Conservation (phyloP, 1,140 invertebrate genomes). For the Dreissena rostriformis region DNA sequence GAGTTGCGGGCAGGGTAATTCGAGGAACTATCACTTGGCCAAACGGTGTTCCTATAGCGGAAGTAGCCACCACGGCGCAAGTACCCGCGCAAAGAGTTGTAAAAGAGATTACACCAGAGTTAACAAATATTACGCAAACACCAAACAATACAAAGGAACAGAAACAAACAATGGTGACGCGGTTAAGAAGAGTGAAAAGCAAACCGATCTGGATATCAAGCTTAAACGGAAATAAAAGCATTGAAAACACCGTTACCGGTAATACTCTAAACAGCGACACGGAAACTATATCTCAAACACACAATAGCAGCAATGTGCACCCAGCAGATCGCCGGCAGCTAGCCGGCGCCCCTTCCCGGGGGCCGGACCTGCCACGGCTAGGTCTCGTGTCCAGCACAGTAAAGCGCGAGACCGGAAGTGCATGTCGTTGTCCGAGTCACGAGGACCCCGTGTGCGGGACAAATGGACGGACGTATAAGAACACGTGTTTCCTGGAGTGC, state of each 20-base stretch:
- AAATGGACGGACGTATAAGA: conserved; percentile 37
- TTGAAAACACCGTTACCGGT: background rate
- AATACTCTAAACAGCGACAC: background rate
- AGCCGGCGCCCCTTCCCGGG: no score
- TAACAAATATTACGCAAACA: background rate
- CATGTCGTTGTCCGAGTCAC: conserved; percentile 9
- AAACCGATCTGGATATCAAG: background rate
- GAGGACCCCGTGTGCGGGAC: conserved; percentile 38
- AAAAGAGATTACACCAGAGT: background rate
- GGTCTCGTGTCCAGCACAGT: no score
- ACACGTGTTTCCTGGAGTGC: conserved; percentile 24
- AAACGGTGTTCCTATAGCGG: background rate
- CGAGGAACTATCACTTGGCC: background rate
- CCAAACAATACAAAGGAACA: background rate
- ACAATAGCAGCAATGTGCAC: no score
- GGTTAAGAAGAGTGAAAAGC: background rate
- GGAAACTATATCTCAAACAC: no score
- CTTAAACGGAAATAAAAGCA: background rate
- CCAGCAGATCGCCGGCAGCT: no score
- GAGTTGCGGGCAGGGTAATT: no score
- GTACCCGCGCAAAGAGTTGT: background rate
- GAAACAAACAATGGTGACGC: background rate
- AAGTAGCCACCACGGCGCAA: background rate
- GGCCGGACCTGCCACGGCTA: no score
- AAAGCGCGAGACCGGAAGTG: no score